A percentile compares a stretch with the other conserved stretches of the same genome.
Conservation (phyloP, 1,140 invertebrate species). For the Drosophila parvula region DNA sequence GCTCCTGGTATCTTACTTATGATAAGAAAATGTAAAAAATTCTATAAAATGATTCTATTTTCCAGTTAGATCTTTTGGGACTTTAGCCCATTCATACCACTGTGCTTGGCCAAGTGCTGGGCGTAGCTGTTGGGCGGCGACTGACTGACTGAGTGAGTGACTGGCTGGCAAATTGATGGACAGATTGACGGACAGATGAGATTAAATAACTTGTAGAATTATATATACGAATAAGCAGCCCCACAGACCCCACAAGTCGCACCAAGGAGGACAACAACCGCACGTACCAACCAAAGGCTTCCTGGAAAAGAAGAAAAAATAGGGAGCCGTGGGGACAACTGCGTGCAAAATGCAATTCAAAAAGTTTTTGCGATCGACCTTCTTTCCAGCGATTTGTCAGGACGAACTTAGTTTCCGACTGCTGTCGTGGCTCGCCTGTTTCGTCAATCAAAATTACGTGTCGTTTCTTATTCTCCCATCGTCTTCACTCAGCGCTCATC, state of each 20-base stretch:
- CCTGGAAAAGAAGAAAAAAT: slow-evolving; percentile 30
- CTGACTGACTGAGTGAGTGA: slow-evolving; percentile 48
- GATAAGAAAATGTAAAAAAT: too few relatives aligned
- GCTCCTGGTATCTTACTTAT: too few relatives aligned
- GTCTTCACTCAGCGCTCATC: slow-evolving; percentile 23
- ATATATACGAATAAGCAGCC: slow-evolving; percentile 37
- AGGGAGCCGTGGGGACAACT: slow-evolving; percentile 26
- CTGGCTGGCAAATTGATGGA: slow-evolving; percentile 78
- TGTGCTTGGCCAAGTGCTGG: slow-evolving; percentile 25
- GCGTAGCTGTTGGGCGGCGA: slow-evolving; percentile 39
- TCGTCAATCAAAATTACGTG: slow-evolving; percentile 82
- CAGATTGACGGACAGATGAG: slow-evolving; percentile 82
- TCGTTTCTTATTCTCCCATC: slow-evolving; percentile 45
- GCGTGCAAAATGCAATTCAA: slow-evolving; percentile 61
- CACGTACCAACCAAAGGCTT: slow-evolving; percentile 66
- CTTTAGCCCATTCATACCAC: background rate
- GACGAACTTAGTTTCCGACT: slow-evolving; percentile 62
- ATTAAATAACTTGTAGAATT: slow-evolving; percentile 82
- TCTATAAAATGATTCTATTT: too few relatives aligned
- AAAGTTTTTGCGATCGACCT: slow-evolving; percentile 52
- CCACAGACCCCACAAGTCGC: slow-evolving; percentile 9
- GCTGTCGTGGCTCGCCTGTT: slow-evolving; percentile 59
- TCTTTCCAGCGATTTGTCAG: slow-evolving; percentile 64
- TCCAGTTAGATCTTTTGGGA: too few relatives aligned
- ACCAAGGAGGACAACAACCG: slow-evolving; percentile 46